Evolutionary conservation across 2,888 invertebrate genomes (phyloP), one percentile per base, ranked within the genome.

Genomic region (Suillia variegata): DNA sequence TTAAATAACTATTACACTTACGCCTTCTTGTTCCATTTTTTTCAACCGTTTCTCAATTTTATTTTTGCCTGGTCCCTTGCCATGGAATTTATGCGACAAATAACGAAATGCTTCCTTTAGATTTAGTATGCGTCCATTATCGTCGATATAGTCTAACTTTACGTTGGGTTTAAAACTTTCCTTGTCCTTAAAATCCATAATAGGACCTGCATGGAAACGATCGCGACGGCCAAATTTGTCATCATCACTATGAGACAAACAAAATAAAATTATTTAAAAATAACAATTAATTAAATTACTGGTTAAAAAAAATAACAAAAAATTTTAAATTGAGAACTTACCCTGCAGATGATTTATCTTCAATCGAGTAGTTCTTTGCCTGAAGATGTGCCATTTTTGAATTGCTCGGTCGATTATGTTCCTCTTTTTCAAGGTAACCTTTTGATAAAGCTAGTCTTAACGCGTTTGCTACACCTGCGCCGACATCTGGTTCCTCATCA

Each of bases 21-120:
- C 91, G 83, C 92, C 92, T 82, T 96, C 96, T 80, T 98, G 97
- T 74, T 95, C 92, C 65, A 89, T 86, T 83, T 98, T 97, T 83
- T 96, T 96, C 83, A 94, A 88, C 67, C 98, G 87, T 79, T 99
- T 99, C 83, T 99, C 98, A 71, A 91, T 89, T 84, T 99, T 99
- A 85, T 96, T 98, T 83, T 99, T 99, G 56, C 99, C 98, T 18
- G 98, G 97, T 1, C 97, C 97, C 84, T 99, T 98, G 55, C 99
- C 99, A 84, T 99, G 99, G 85, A 99, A 99, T 84, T 98, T 96
- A 83, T 98, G 98, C 21, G 96, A 96, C 56, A 98, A 85, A 84
- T 96, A 94, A 67, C 94, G 87, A 84, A 98, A 98, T 51, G 99
- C 98, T 85, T 99, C 98, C 83, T 99, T 99, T 58, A 93, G 90